Evolutionary conservation across 2,113 vertebrate genomes (phyloP).

Genomic region (Lontra canadensis): DNA sequence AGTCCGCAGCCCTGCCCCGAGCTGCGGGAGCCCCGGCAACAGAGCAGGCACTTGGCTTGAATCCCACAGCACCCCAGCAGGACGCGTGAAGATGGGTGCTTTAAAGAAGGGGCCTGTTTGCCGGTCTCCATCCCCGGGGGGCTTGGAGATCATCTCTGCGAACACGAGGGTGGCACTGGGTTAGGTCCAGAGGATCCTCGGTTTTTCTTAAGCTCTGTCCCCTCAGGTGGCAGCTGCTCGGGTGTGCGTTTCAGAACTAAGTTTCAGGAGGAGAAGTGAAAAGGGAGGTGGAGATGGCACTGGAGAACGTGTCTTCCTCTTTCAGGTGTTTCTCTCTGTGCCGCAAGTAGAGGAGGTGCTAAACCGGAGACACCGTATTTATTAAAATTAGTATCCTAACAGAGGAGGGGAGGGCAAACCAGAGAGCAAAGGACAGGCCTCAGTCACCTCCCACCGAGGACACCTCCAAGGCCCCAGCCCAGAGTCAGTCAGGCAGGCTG

Average conservation of each 20-base stretch:
- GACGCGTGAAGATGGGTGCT: rapidly evolving
- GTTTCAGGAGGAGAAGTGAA: not conserved
- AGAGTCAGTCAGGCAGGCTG: not conserved
- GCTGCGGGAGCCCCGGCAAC: not conserved
- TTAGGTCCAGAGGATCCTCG: not conserved
- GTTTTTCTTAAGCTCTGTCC: not conserved
- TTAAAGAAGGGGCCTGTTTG: not conserved
- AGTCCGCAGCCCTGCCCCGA: not conserved
- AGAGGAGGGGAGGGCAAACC: not conserved
- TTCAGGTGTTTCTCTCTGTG: not conserved
- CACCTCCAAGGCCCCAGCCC: not conserved
- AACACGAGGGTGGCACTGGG: no score
- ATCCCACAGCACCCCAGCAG: not conserved
- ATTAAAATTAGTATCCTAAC: not conserved
- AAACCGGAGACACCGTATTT: not conserved
- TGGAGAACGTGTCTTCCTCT: not conserved
- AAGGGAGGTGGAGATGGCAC: not conserved
- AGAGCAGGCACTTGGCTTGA: not conserved
- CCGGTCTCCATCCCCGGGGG: not conserved
- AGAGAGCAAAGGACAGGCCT: not conserved
- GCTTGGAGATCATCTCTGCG: not conserved
- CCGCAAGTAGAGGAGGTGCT: not conserved
- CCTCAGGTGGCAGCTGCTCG: not conserved
- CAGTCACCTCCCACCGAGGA: rapidly evolving
- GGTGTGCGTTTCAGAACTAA: not conserved